These are phyloP conservation scores for Petrocephalus sullivani DNA, from an alignment of 2,797 vertebrate genomes.

Conservation along the genomic window DNA sequence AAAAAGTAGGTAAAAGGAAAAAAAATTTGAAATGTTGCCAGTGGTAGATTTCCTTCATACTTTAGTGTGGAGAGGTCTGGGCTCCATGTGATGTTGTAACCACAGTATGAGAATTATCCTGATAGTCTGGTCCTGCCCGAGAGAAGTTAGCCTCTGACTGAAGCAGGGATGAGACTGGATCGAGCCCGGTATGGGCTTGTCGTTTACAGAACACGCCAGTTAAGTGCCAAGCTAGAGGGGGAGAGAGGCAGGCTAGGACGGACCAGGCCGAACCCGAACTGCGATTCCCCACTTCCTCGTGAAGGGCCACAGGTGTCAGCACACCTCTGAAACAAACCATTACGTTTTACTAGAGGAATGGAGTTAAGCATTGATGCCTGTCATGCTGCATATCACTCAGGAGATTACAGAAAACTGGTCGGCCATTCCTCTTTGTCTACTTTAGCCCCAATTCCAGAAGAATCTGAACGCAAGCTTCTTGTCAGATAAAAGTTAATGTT, in stretches of 20 bases:
- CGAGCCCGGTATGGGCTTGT: neutral
- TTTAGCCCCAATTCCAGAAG: neutral
- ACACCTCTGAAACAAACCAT: neutral
- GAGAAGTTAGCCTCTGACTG: neutral
- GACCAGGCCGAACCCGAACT: neutral
- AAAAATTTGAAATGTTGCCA: conserved; percentile 29
- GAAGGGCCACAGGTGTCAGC: neutral
- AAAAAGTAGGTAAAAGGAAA: conserved; percentile 27
- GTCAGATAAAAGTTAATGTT: conserved; percentile 10
- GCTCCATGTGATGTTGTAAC: neutral
- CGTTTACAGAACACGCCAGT: neutral
- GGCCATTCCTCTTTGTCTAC: neutral
- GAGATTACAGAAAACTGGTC: neutral
- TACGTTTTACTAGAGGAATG: neutral
- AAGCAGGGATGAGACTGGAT: conserved; percentile 11
- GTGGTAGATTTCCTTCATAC: conserved; percentile 18
- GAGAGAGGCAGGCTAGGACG: neutral
- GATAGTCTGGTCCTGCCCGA: neutral
- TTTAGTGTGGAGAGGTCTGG: conserved; percentile 9
- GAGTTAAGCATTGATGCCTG: neutral
- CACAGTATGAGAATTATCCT: conserved; percentile 7
- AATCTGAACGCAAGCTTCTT: neutral
- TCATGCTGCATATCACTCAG: neutral
- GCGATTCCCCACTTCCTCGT: neutral
- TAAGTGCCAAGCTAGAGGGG: neutral